phyloP scores from a whole-genome alignment of 23 tunicate genomes.

The Halocynthia roretzi region DNA sequence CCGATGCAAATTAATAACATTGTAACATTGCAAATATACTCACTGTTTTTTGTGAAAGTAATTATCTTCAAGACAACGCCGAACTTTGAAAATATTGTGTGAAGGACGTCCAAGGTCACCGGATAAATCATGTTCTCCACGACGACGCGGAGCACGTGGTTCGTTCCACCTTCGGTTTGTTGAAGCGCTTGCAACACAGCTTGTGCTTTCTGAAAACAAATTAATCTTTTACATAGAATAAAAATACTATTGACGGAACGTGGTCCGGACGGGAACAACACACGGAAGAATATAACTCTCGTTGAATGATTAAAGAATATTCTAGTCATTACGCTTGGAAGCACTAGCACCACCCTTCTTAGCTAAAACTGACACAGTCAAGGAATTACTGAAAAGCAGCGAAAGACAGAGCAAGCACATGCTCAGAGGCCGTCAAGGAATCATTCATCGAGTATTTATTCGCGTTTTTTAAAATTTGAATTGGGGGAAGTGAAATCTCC shows the following conservation, averaged over 20 bases:
- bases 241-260: no score
- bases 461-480: no score
- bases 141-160: slow-evolving; percentile 79
- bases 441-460: no score
- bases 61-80: slow-evolving; percentile 90
- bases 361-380: not conserved
- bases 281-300: not conserved
- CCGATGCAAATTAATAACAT: no score
- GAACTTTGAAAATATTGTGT: slow-evolving; percentile 78
- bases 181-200: slow-evolving; percentile 89
- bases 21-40: not conserved
- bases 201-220: slow-evolving; percentile 63
- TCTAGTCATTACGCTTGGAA: no score
- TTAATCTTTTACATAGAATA: no score
- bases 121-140: slow-evolving; percentile 89
- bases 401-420: not conserved
- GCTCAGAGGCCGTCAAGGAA: no score
- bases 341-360: no score
- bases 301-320: no score
- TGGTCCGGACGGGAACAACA: not conserved
- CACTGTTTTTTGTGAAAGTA: slow-evolving; percentile 93
- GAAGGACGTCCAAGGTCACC: slow-evolving; percentile 72
- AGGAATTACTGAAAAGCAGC: not conserved
- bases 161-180: slow-evolving; percentile 81
- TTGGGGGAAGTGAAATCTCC: no score